These are phyloP conservation scores for Nyctibius bracteatus DNA, from an alignment of 2,113 vertebrate genomes.

Conservation along the genomic window DNA sequence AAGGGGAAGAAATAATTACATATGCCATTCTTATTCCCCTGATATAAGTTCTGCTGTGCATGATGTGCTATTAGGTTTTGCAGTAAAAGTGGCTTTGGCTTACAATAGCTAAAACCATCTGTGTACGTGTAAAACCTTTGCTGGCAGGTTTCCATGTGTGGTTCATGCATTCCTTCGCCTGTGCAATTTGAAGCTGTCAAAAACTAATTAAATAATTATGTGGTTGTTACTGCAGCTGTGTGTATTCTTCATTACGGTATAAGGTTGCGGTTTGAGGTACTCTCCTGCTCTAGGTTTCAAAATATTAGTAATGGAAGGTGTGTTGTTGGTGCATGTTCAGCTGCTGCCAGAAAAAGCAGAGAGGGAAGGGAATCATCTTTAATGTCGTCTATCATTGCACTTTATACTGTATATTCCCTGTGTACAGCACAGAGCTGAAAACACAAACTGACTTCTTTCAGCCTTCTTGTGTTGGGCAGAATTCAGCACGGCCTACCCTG, in stretches of 20 bases:
- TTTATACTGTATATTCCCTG: background rate
- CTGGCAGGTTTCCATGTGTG: slow-evolving; percentile 45
- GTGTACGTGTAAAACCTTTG: slow-evolving; percentile 29
- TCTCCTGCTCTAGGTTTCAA: slow-evolving; percentile 61
- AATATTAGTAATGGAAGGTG: slow-evolving; percentile 74
- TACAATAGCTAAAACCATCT: slow-evolving; percentile 52
- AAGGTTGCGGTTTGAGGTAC: slow-evolving; percentile 54
- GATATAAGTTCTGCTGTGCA: background rate
- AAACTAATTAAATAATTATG: slow-evolving; percentile 78
- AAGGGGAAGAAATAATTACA: background rate
- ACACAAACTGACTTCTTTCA: background rate
- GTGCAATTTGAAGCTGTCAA: slow-evolving; percentile 71
- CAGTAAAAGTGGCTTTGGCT: slow-evolving; percentile 27
- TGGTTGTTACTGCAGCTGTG: slow-evolving; percentile 74
- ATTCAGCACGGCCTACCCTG: background rate
- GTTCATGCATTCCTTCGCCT: slow-evolving; percentile 59
- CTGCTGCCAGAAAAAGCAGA: slow-evolving; percentile 69
- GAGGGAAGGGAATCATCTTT: slow-evolving; percentile 21
- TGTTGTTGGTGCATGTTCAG: slow-evolving; percentile 53
- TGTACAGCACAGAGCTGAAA: background rate
- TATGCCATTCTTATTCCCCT: background rate
- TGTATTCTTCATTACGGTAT: slow-evolving; percentile 65
- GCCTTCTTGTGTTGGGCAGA: background rate
- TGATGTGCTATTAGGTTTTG: slow-evolving; percentile 1
- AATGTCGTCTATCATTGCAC: background rate